These are phyloP conservation scores for Oxyura jamaicensis DNA, from an alignment of 2,113 vertebrate species.

Conservation along the genomic window DNA sequence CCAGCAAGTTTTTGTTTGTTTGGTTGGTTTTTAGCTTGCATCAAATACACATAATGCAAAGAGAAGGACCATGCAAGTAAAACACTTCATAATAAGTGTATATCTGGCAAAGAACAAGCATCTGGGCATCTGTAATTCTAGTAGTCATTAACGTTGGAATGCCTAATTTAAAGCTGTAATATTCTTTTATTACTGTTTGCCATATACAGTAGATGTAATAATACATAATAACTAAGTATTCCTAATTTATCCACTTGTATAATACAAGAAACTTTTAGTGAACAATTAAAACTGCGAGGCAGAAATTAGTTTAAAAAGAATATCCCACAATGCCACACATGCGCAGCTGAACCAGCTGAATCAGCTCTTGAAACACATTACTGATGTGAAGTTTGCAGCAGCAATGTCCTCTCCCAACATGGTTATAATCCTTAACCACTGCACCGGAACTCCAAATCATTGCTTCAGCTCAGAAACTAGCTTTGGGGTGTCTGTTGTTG, in stretches of 20 bases:
- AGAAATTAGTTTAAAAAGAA: not conserved
- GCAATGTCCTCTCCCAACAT: not conserved
- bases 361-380: not conserved
- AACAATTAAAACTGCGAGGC: not conserved
- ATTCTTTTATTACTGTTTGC: not conserved
- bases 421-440: not conserved
- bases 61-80: not conserved
- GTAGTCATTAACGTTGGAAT: not conserved
- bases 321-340: rapidly evolving
- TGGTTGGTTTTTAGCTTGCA: not conserved
- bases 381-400: not conserved
- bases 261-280: not conserved
- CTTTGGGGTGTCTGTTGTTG: not conserved
- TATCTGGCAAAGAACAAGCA: not conserved
- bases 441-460: not conserved
- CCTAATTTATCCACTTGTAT: not conserved
- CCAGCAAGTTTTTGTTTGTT: too few relatives aligned
- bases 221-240: not conserved
- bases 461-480: not conserved
- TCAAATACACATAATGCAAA: not conserved
- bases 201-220: too few relatives aligned
- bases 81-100: not conserved
- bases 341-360: not conserved
- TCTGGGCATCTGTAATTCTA: not conserved
- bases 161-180: not conserved